Conservation (phyloP, 2,113 vertebrate genomes). For the Bambusicola thoracicus region DNA sequence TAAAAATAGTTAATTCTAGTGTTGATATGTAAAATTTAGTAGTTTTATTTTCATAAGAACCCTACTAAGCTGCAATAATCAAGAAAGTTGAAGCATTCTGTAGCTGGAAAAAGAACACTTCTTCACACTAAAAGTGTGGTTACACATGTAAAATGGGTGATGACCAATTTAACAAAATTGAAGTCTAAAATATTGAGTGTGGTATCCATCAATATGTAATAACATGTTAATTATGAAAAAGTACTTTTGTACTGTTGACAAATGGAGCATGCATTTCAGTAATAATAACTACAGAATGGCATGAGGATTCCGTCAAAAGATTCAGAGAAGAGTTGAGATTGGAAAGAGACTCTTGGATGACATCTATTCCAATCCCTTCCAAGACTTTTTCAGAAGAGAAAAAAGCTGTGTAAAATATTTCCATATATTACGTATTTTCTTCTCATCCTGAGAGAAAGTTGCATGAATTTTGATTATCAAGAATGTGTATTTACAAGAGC, state of each 20-base stretch:
- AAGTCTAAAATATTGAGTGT: background rate
- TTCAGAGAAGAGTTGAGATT: background rate
- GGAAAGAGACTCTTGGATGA: background rate
- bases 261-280: background rate
- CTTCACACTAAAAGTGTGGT: background rate
- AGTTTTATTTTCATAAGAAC: background rate
- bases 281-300: background rate
- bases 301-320: background rate
- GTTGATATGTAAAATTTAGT: background rate
- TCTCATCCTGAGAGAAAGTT: background rate
- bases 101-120: background rate
- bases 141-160: background rate
- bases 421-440: background rate
- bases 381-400: background rate
- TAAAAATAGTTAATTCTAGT: background rate
- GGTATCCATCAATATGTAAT: background rate
- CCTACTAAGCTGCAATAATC: background rate
- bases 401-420: background rate
- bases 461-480: conserved; percentile 5
- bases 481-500: background rate
- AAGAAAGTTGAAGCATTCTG: background rate
- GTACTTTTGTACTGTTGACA: background rate
- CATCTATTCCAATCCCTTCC: background rate
- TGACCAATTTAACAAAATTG: background rate
- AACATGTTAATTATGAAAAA: background rate